Conservation (phyloP, 2,888 invertebrate genomes). For the Lithophane semibrunnea region DNA sequence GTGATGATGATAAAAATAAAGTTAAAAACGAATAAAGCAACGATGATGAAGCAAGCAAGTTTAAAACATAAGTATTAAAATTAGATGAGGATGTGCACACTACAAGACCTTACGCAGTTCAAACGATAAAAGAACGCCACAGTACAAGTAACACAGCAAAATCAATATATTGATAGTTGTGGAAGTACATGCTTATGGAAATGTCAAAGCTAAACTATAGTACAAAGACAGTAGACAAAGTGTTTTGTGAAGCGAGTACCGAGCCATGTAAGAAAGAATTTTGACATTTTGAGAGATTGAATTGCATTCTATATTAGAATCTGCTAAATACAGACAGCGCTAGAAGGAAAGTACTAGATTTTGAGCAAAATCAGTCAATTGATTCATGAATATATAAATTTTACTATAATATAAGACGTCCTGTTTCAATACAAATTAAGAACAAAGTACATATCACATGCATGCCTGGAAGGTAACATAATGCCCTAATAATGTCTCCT, state of each 20-base stretch:
- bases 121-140: slow-evolving; percentile 33
- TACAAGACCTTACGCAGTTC: slow-evolving; percentile 24
- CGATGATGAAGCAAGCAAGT: slow-evolving; percentile 51
- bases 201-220: slow-evolving; percentile 21
- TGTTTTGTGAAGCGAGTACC: slow-evolving; percentile 57
- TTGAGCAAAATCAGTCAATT: slow-evolving; percentile 41
- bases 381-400: slow-evolving; percentile 20
- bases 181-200: slow-evolving; percentile 52
- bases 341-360: slow-evolving; percentile 16
- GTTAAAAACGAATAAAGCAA: slow-evolving; percentile 53
- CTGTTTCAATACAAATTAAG: background rate
- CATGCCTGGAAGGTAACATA: slow-evolving; percentile 10
- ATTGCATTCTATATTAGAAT: slow-evolving; percentile 42
- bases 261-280: slow-evolving; percentile 20
- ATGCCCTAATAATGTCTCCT: background rate
- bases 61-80: slow-evolving; percentile 27
- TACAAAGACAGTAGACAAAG: slow-evolving; percentile 24
- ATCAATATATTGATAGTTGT: slow-evolving; percentile 24
- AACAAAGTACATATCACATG: slow-evolving; percentile 29
- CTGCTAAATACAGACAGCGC: background rate
- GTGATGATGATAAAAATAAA: slow-evolving; percentile 9
- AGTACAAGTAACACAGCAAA: slow-evolving; percentile 38
- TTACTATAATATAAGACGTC: slow-evolving; percentile 3
- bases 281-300: slow-evolving; percentile 49
- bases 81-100: slow-evolving; percentile 35